Conservation (phyloP, 2,797 vertebrate species). For the Smutsia temminckii region DNA sequence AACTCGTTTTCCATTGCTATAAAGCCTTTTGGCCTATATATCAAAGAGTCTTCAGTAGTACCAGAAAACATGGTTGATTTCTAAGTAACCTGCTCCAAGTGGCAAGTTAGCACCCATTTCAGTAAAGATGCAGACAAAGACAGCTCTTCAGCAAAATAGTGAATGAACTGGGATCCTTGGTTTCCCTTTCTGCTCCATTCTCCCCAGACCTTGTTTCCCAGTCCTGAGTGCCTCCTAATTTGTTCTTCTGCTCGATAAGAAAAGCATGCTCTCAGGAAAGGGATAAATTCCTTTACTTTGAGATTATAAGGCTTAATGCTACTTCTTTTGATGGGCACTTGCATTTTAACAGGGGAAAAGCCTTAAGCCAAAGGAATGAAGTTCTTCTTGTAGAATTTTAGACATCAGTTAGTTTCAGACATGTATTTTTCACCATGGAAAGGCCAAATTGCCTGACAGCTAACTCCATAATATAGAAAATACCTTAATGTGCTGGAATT, state of each 20-base stretch:
- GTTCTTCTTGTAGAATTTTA: slow-evolving; percentile 62
- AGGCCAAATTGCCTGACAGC: slow-evolving; percentile 48
- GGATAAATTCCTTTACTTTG: slow-evolving; percentile 54
- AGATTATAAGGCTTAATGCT: slow-evolving; percentile 64
- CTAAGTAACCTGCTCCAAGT: background rate
- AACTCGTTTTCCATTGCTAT: slow-evolving; percentile 51
- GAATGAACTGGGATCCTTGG: background rate
- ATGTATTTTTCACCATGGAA: slow-evolving; percentile 52
- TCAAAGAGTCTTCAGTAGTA: slow-evolving; percentile 48
- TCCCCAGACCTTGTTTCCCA: slow-evolving; percentile 3
- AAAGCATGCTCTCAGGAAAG: slow-evolving; percentile 72
- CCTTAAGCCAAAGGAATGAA: slow-evolving; percentile 73
- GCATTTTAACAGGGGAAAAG: slow-evolving; percentile 68
- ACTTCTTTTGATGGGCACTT: slow-evolving; percentile 64
- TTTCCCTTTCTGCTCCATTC: slow-evolving; percentile 30
- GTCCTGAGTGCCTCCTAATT: slow-evolving; percentile 68
- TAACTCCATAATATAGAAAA: slow-evolving; percentile 52
- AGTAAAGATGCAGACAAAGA: background rate
- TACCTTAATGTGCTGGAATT: slow-evolving; percentile 35
- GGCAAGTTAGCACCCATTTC: slow-evolving; percentile 9
- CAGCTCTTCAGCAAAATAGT: background rate
- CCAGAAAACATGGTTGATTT: slow-evolving; percentile 52
- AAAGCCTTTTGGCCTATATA: slow-evolving; percentile 45
- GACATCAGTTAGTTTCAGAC: slow-evolving; percentile 42
- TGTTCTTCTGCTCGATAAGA: slow-evolving; percentile 58